phyloP scores from a whole-genome alignment of 2,113 vertebrate species.

The Pyxicephalus adspersus region DNA sequence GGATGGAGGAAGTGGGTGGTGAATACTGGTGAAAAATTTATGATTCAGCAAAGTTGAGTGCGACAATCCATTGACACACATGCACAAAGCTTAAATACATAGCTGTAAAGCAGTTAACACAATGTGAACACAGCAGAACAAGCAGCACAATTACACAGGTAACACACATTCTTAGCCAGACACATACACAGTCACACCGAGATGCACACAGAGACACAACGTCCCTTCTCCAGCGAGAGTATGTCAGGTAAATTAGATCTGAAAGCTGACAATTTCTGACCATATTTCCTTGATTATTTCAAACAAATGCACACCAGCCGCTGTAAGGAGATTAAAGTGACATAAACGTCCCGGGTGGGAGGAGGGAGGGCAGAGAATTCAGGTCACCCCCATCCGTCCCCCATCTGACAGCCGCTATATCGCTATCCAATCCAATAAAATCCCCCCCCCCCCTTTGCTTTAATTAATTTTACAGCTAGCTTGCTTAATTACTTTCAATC shows the following conservation, averaged over 20 bases:
- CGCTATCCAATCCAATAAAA: slow-evolving; percentile 99
- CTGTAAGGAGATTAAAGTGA: slow-evolving; percentile 99
- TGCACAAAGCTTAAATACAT: slow-evolving; percentile 30
- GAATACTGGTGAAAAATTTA: slow-evolving; percentile 34
- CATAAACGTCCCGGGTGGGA: slow-evolving; percentile 99
- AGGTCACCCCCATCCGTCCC: slow-evolving; percentile 99
- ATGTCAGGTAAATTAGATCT: slow-evolving; percentile 99
- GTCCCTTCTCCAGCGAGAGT: slow-evolving; percentile 66
- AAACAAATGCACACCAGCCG: slow-evolving; percentile 99
- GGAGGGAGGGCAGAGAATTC: slow-evolving; percentile 99
- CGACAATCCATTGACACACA: not conserved
- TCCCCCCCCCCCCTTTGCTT: slow-evolving; percentile 97
- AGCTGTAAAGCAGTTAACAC: not conserved
- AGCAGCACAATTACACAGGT: slow-evolving; percentile 51
- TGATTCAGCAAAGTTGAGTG: slow-evolving; percentile 42
- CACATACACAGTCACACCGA: slow-evolving; percentile 62
- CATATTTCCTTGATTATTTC: slow-evolving; percentile 99
- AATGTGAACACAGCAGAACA: not conserved
- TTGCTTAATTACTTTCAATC: slow-evolving; percentile 99
- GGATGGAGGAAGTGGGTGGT: slow-evolving; percentile 70
- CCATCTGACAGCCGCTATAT: slow-evolving; percentile 99
- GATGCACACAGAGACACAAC: slow-evolving; percentile 62
- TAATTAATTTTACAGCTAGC: slow-evolving; percentile 99
- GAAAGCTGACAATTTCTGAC: slow-evolving; percentile 99
- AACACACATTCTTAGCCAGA: slow-evolving; percentile 54